Base-by-base conservation (phyloP, 2,797 vertebrate species). In the Megalops cyprinoides region DNA sequence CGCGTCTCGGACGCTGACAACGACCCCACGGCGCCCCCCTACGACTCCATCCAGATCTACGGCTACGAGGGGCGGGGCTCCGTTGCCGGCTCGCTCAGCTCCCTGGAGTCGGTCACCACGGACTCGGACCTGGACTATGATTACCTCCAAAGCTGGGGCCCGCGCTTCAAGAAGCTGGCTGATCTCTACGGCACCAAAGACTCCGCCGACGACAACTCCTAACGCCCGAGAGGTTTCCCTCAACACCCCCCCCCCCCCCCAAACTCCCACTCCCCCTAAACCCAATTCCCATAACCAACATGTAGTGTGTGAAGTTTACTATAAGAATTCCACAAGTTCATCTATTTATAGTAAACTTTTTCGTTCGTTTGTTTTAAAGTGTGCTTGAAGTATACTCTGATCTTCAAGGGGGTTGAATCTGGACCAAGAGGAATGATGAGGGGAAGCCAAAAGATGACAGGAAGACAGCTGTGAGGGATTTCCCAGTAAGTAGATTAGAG, bases 141-240 rank as follows among this genome's bases (percentile, higher is more conserved):
- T 93, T 99, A 98, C 95, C 97, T 99, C 95, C 97, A 98, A 92
- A 98, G 97, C 44, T 99, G 98, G 98, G 98, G 98, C 91, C 98
- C 98, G 67, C 94, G 98, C 79, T 99, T 99, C 95, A 98, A 96
- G 96, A 98, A 96, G 96, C 95, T 99, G 91, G 97, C 98, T 44
- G 97, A 98, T 92, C 96, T 99, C 89, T 99, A 99, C 79, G 98
- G 97, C 92, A 97, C 97, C 95, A 99, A 98, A 99, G 97, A 99
- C 96, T 96, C 94, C 91, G 96, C 93, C 65, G 91, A 97, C 0
- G 97, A 98, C 1, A 96, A 98, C 94, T 98, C 96, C 95, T 98
- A 98, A 98, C 95, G 93, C 90, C 90, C 78, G 53, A 79, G 58
- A 77, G 62, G 28, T 77, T 46, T 46, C 2, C 42, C n/a, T 31